phyloP scores from a whole-genome alignment of 2,113 vertebrate genomes.

The Cephalopterus ornatus region DNA sequence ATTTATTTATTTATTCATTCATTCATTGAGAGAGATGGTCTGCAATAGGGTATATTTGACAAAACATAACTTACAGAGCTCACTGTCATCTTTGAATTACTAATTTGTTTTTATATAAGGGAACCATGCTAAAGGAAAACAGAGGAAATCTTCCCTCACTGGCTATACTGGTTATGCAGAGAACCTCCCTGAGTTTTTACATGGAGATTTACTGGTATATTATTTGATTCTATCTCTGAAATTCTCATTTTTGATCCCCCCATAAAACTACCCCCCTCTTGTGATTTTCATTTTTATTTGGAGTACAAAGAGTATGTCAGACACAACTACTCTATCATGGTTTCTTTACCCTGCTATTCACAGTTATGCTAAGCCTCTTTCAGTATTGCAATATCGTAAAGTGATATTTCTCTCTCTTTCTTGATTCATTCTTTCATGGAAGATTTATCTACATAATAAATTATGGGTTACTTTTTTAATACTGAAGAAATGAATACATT shows the following conservation, averaged over 20 bases:
- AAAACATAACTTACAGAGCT: neutral
- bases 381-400: neutral
- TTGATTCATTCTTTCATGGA: neutral
- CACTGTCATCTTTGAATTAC: neutral
- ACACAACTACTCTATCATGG: neutral
- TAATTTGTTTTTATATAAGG: neutral
- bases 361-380: neutral
- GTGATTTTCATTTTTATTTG: neutral
- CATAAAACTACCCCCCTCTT: neutral
- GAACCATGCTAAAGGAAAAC: neutral
- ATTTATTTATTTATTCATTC: neutral
- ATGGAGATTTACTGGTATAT: neutral
- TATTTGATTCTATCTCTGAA: neutral
- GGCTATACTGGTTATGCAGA: neutral
- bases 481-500: neutral
- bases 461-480: neutral
- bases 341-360: neutral
- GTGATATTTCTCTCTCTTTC: neutral
- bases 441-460: neutral
- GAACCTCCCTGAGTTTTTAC: neutral
- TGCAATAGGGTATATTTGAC: neutral
- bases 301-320: neutral
- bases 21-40: neutral
- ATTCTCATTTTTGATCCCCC: neutral
- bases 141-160: neutral